A percentile compares a stretch with the other conserved stretches of the same genome.
These are phyloP conservation scores for Cosmorhoe ocellata DNA, from an alignment of 2,888 invertebrate genomes.

Conservation along the genomic window DNA sequence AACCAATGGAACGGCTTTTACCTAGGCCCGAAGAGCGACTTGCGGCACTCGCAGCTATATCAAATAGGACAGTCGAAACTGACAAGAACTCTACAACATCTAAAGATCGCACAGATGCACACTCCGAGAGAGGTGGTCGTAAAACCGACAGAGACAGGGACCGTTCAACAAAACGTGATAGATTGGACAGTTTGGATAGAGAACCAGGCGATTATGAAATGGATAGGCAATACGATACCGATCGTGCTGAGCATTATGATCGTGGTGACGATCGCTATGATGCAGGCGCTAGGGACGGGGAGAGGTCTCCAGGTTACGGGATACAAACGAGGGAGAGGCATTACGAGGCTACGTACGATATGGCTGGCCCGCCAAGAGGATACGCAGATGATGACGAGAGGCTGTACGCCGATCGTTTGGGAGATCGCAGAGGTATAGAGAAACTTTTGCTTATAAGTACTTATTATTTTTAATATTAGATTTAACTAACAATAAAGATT, in stretches of 20 bases:
- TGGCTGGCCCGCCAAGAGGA: conserved; percentile 72
- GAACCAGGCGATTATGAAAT: conserved; percentile 77
- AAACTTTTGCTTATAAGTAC: too few relatives aligned
- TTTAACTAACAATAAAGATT: too few relatives aligned
- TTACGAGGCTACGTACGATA: conserved; percentile 73
- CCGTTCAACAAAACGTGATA: conserved; percentile 74
- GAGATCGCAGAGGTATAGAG: conserved; percentile 71
- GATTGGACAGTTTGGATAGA: conserved; percentile 73
- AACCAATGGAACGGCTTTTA: conserved; percentile 83
- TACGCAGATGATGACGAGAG: conserved; percentile 81
- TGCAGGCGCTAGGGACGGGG: conserved; percentile 63
- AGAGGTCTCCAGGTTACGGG: conserved; percentile 71
- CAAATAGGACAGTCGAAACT: conserved; percentile 69
- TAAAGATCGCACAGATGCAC: conserved; percentile 73
- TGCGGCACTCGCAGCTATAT: conserved; percentile 81
- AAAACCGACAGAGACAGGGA: conserved; percentile 78
- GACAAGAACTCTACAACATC: conserved; percentile 74
- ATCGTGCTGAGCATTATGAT: conserved; percentile 79
- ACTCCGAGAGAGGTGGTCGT: conserved; percentile 73
- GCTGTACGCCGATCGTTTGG: conserved; percentile 74
- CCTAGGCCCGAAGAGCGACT: conserved; percentile 85
- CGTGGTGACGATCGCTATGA: conserved; percentile 74
- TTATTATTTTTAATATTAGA: neutral
- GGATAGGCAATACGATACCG: conserved; percentile 73
- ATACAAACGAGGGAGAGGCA: conserved; percentile 70